A percentile compares a stretch with the other conserved stretches of the same genome.
Conservation (phyloP, 2,797 vertebrate species). For the Halcyon leucocephala region DNA sequence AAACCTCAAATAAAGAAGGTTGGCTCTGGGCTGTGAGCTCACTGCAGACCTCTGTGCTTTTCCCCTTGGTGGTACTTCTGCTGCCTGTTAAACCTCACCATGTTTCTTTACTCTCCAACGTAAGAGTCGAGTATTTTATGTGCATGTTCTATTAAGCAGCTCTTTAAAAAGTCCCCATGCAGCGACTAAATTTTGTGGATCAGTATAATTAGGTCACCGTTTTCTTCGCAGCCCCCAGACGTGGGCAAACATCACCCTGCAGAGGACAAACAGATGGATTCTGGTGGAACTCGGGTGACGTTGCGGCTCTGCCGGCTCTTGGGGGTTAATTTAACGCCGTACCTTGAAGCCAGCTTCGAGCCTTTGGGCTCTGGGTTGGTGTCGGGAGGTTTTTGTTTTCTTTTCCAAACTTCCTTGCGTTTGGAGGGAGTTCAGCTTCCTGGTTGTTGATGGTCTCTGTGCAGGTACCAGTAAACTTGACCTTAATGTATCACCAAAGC, state of each 20-base stretch:
- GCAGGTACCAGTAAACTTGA: background rate
- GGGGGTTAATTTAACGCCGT: background rate
- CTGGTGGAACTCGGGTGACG: background rate
- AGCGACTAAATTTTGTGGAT: background rate
- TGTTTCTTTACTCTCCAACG: background rate
- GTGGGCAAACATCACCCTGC: fast-evolving
- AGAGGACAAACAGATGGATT: background rate
- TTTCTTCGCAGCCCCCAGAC: background rate
- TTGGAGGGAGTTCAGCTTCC: slow-evolving; percentile 34
- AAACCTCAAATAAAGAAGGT: background rate
- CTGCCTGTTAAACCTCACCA: fast-evolving
- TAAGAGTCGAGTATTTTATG: background rate
- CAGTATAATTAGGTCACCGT: background rate
- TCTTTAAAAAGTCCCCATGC: background rate
- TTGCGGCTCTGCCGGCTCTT: background rate
- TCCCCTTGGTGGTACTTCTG: background rate
- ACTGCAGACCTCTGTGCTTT: background rate
- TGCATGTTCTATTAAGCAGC: background rate
- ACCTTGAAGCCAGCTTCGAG: background rate
- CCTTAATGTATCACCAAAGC: background rate
- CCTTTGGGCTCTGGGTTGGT: background rate
- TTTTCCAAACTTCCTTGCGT: background rate
- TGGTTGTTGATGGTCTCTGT: background rate
- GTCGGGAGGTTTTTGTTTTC: background rate
- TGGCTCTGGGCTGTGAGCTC: fast-evolving